A percentile compares a stretch with the other conserved stretches of the same genome.
Evolutionary conservation across 2,888 invertebrate genomes (phyloP).

Genomic region (Spicauda simplicius): DNA sequence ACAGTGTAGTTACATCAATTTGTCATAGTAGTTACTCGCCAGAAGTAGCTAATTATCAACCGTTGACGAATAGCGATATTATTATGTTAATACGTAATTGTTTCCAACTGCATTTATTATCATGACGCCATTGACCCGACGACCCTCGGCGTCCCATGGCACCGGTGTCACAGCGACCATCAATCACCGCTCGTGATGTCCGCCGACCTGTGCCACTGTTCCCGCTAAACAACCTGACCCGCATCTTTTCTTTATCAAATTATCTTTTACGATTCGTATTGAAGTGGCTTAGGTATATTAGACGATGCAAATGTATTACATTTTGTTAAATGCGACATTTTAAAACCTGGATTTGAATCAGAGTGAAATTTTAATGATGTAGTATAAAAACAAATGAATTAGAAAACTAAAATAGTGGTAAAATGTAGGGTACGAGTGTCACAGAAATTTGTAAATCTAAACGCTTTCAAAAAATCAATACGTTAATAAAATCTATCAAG

Average conservation of each 20-base stretch:
- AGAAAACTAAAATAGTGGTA: too few relatives aligned
- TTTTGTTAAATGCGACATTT: too few relatives aligned
- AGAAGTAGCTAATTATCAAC: background rate
- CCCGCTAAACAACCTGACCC: constrained; percentile 46
- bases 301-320: too few relatives aligned
- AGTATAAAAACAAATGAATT: too few relatives aligned
- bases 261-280: constrained; percentile 25
- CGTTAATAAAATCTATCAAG: too few relatives aligned
- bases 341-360: too few relatives aligned
- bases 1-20: too few relatives aligned
- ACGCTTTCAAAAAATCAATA: too few relatives aligned
- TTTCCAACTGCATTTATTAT: constrained; percentile 58
- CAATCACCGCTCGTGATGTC: constrained; percentile 76
- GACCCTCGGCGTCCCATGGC: constrained; percentile 68
- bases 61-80: background rate
- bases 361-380: too few relatives aligned
- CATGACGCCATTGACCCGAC: constrained; percentile 77
- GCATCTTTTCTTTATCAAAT: constrained; percentile 44
- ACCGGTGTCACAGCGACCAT: constrained; percentile 76
- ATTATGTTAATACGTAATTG: constrained; percentile 6
- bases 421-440: too few relatives aligned
- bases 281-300: too few relatives aligned
- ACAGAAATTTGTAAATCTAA: too few relatives aligned
- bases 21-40: background rate
- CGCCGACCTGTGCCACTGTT: constrained; percentile 60